These are phyloP conservation scores for Simalia tracyae DNA, from an alignment of 2,797 vertebrate species.

Conservation along the genomic window DNA sequence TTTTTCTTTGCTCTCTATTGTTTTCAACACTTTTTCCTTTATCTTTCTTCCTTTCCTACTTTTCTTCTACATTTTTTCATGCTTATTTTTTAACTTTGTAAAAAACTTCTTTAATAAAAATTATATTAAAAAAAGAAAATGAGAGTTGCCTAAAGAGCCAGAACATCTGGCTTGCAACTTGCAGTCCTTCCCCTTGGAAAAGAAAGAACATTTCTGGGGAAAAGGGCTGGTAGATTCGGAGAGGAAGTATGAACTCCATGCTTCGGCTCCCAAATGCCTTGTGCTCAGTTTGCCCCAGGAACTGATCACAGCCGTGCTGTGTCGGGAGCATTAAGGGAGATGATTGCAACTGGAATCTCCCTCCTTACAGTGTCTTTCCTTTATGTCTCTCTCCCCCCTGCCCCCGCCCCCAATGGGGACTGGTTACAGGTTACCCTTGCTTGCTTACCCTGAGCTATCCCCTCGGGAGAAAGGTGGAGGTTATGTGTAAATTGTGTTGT, in stretches of 20 bases:
- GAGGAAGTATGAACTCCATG: background rate
- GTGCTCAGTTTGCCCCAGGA: background rate
- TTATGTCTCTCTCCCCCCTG: background rate
- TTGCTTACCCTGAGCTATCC: background rate
- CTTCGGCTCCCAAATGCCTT: background rate
- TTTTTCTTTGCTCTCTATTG: background rate
- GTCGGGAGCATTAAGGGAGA: no score
- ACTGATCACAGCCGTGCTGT: no score
- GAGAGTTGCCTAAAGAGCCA: background rate
- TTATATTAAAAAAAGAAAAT: background rate
- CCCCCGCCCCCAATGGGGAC: background rate
- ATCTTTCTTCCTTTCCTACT: background rate
- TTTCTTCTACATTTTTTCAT: background rate
- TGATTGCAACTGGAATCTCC: background rate
- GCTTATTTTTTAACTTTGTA: background rate
- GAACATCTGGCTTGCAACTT: background rate
- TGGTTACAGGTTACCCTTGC: background rate
- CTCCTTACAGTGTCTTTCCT: background rate
- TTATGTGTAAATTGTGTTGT: slow-evolving; percentile 14
- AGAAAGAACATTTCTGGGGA: background rate
- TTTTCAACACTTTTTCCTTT: background rate
- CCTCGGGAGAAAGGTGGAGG: background rate
- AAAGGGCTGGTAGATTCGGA: background rate
- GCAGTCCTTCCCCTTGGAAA: background rate
- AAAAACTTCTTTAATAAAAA: background rate